Percentiles rank a stretch among this genome's conserved stretches.
phyloP scores from a whole-genome alignment of 2,797 vertebrate species.

The Myotis vivesi region DNA sequence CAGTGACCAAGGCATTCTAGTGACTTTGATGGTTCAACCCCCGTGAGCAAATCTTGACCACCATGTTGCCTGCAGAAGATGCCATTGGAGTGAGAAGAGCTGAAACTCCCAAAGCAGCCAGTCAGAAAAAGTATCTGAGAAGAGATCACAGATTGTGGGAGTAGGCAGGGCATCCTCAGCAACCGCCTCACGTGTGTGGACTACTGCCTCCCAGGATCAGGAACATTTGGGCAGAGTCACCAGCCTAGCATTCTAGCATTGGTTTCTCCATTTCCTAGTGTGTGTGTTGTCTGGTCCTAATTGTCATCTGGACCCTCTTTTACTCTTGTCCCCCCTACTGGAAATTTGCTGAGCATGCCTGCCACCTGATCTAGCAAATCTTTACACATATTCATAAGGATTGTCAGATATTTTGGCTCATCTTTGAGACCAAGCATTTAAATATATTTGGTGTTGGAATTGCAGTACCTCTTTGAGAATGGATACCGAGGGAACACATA shows the following conservation, averaged over 20 bases:
- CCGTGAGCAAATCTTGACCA: neutral
- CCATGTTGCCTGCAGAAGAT: neutral
- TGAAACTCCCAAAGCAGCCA: neutral
- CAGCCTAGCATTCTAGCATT: neutral
- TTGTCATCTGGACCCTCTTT: neutral
- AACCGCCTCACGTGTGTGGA: neutral
- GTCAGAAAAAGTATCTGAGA: neutral
- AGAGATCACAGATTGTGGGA: neutral
- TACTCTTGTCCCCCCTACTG: neutral
- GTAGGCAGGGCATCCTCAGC: neutral
- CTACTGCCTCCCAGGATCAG: neutral
- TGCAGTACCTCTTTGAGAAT: slow-evolving; percentile 11
- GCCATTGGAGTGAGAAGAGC: neutral
- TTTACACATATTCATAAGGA: neutral
- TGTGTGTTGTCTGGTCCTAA: neutral
- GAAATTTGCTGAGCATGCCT: neutral
- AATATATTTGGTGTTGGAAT: slow-evolving; percentile 1
- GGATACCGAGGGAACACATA: neutral
- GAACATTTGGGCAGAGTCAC: neutral
- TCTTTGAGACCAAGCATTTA: slow-evolving; percentile 28
- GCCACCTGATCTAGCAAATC: neutral
- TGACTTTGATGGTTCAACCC: neutral
- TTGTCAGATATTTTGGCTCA: neutral
- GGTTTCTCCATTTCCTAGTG: neutral
- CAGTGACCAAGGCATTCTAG: neutral